Base-by-base conservation (phyloP, 2,113 vertebrate species). In the Hipposideros armiger region DNA sequence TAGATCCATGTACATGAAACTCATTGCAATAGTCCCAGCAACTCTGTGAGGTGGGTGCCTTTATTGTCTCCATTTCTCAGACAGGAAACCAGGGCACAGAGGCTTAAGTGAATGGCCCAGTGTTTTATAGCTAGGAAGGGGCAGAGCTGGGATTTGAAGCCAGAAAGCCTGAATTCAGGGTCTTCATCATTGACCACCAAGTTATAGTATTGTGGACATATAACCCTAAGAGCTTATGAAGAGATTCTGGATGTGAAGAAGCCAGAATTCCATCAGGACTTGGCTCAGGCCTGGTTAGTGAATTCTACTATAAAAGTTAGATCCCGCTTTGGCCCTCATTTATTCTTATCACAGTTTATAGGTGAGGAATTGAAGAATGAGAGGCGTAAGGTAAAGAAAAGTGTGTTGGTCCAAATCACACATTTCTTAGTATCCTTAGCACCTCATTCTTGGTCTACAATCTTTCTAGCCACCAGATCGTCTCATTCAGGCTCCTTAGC, bases 251-350 rank as follows among this genome's bases (percentile, higher is more conserved):
- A 66, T 66, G 52, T 52, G 56, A 72, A 88, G 52, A 70, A 86
- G 47, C 47, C 42, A 67, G 42, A 52, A 70, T 60, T 26, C 42
- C 52, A 58, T 45, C 22, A 60, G 56, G 40, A 77, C 54, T 50
- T 66, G 24, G 5, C 52, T 62, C 76, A 81, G 52, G 1, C 40
- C 80, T 78, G 52, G 11, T 67, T 20, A 85, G 52, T 80, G 62
- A 91, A 66, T 90, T 50, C 77, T 30, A 66, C 7, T 77, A n/a
- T 89, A 81, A 95, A 91, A 67, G 32, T 77, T 56, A 83, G 60
- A 50, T 56, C 26, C 19, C 9, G 6, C 54, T 67, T 67, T 67
- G 32, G 11, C 10, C 13, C 11, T 92, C 26, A 20, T 20, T 50
- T 77, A 28, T 36, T 42, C 11, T 58, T 66, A 22, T 47, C 70